phyloP scores from a whole-genome alignment of 2,888 invertebrate species.

The Meganola albula region DNA sequence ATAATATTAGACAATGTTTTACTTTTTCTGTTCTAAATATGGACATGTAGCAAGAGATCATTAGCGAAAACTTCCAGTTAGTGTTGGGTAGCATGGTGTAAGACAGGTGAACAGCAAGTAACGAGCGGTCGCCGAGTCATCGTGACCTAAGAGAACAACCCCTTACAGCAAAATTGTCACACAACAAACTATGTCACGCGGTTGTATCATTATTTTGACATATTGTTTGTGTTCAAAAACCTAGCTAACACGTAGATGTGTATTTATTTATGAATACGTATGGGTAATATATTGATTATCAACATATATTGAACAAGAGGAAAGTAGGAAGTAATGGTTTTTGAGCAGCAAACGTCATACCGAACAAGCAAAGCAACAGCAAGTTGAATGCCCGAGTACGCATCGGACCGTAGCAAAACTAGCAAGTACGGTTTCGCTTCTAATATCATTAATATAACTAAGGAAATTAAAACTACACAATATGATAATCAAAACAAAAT shows the following conservation, averaged over 20 bases:
- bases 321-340: slow-evolving; percentile 64
- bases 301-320: slow-evolving; percentile 32
- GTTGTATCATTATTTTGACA: slow-evolving; percentile 58
- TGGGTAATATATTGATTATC: slow-evolving; percentile 16
- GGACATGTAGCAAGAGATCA: slow-evolving; percentile 47
- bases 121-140: slow-evolving; percentile 70
- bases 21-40: slow-evolving; percentile 19
- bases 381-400: slow-evolving; percentile 65
- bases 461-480: too few relatives aligned
- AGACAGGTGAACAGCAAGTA: slow-evolving; percentile 68
- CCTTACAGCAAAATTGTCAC: slow-evolving; percentile 66
- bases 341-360: slow-evolving; percentile 54
- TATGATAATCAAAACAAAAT: too few relatives aligned
- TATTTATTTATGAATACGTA: too few relatives aligned
- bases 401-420: slow-evolving; percentile 64
- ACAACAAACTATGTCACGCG: slow-evolving; percentile 64
- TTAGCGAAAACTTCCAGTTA: slow-evolving; percentile 56
- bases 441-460: too few relatives aligned
- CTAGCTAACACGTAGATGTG: neutral
- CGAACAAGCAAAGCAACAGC: slow-evolving; percentile 55
- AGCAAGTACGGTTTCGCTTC: slow-evolving; percentile 53
- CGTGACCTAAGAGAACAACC: slow-evolving; percentile 62
- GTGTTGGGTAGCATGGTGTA: slow-evolving; percentile 33
- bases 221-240: slow-evolving; percentile 6
- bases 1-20: slow-evolving; percentile 14